Evolutionary conservation across 1,140 invertebrate genomes (phyloP).

Genomic region (Bathynomus jamesi): DNA sequence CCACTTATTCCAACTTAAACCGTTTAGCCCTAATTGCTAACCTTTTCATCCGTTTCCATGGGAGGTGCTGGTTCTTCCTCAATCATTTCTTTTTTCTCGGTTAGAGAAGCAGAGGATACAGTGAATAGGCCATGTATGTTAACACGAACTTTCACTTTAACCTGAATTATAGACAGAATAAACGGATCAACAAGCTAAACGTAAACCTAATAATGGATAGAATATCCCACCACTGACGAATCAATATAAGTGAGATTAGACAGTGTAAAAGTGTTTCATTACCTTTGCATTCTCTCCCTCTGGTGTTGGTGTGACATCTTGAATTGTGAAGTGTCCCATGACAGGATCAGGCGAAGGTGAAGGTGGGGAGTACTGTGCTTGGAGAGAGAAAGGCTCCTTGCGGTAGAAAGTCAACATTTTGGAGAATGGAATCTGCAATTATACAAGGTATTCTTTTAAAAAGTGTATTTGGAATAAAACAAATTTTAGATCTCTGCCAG

Average conservation of each 20-base stretch:
- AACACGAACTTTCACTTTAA: constrained; percentile 90
- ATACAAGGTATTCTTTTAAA: not conserved
- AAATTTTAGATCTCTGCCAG: no score
- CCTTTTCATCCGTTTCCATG: constrained; percentile 51
- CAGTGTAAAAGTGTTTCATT: not conserved
- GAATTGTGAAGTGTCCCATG: constrained; percentile 76
- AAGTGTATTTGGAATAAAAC: no score
- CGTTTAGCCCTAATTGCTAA: no score
- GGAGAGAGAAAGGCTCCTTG: constrained; percentile 73
- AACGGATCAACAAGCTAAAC: not conserved
- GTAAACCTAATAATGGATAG: not conserved
- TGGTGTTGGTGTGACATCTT: constrained; percentile 72
- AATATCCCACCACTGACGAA: no score
- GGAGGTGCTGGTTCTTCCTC: constrained; percentile 24
- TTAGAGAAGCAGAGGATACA: constrained; percentile 71
- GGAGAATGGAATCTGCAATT: constrained; percentile 67
- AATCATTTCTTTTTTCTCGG: constrained; percentile 60
- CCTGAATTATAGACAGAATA: constrained; percentile 39
- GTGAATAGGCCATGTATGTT: constrained; percentile 88
- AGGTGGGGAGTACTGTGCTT: constrained; percentile 66
- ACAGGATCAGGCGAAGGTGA: constrained; percentile 64
- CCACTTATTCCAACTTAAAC: no score
- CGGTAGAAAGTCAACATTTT: constrained; percentile 90
- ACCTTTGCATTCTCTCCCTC: constrained; percentile 78
- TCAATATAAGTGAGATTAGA: no score